Base-by-base conservation (phyloP, 2,797 vertebrate genomes). In the Cuniculus paca region DNA sequence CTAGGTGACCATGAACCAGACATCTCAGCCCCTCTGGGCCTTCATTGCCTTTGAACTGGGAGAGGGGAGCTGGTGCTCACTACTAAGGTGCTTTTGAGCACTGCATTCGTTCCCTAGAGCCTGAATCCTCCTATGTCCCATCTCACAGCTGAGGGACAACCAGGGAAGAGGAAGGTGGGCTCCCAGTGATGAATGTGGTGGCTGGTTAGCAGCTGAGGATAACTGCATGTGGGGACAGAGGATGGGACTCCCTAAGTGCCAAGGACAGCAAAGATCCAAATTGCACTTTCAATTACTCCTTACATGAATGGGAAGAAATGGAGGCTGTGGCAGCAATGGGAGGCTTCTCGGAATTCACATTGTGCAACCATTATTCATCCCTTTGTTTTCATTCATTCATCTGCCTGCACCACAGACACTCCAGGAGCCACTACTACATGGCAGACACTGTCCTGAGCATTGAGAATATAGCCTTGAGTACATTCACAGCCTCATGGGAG, bases 101-200 rank as follows among this genome's bases (percentile, higher is more conserved):
- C 63, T 6, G 24, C 5, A 1, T 45, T 50, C 91, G 28, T 58
- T 63, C 22, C 28, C 74, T 26, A 22, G 50, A 28, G 24, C 5
- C 65, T 45, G 45, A 56, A 28, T 70, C 79, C 52, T 75, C 9
- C 88, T 36, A 26, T 26, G 11, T n/a, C 58, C 58, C 72, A 0
- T 60, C 34, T 93, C 36, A 28, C 39, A 56, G 68, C 20, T 70
- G 14, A 50, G 4, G 6, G 42, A 48, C 77, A 8, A 24, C n/a
- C 34, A 9, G 36, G 28, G n/a, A 28, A 45, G 45, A 48, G 54
- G 17, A 24, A 1, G 34, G 24, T 6, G 58, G 45, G 65, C 65
- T 84, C 39, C 75, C 5, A 12, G 4, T 9, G 78, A 24, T 0
- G 31, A 90, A 22, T 1, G 3, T 5, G 2, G 42, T 1, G 0